Percentiles rank a stretch among this genome's conserved stretches.
phyloP scores from a whole-genome alignment of 2,113 vertebrate genomes.

The Carlito syrichta region DNA sequence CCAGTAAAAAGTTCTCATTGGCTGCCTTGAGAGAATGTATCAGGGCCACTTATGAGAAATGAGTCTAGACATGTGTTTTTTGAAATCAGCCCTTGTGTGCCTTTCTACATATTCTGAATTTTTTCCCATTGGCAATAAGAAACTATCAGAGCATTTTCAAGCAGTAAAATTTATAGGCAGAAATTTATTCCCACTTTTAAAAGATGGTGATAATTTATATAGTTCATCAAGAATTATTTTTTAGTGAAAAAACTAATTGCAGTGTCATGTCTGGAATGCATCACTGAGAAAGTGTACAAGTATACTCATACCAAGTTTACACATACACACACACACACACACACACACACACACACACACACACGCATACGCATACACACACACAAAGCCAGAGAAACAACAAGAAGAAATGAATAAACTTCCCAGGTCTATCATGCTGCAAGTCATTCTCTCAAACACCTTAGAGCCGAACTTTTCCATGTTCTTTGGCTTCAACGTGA shows the following conservation, averaged over 20 bases:
- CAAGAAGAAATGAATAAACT: neutral
- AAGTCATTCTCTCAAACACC: neutral
- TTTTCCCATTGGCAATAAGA: neutral
- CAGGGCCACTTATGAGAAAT: neutral
- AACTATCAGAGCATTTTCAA: neutral
- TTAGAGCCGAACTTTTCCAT: neutral
- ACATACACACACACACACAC: no score
- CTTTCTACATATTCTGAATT: neutral
- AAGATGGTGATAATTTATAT: neutral
- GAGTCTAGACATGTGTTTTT: neutral
- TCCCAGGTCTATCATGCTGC: neutral
- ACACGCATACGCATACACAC: no score
- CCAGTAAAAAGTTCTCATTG: neutral
- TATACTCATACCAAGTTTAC: neutral
- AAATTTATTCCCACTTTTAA: neutral
- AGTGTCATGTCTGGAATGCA: neutral
- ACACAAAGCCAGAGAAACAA: neutral
- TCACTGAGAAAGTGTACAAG: neutral
- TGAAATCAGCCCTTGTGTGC: neutral
- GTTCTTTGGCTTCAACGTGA: neutral
- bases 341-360: no score
- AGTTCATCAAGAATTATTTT: neutral
- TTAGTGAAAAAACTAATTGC: neutral
- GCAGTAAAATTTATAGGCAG: neutral
- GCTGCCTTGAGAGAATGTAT: neutral